These are phyloP conservation scores for Biston stratarius DNA, from an alignment of 2,888 invertebrate genomes.

Conservation along the genomic window DNA sequence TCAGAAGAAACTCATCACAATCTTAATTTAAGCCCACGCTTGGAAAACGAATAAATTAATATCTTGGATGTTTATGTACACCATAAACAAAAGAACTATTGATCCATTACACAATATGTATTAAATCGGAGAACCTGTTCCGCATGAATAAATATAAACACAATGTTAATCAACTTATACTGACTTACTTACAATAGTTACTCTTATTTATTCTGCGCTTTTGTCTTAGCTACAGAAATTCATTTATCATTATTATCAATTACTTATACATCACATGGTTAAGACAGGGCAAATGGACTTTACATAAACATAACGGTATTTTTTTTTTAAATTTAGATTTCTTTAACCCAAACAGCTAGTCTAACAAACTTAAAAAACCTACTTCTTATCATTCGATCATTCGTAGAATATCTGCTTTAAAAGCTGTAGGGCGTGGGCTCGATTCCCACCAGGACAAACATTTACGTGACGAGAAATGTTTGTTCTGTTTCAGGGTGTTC, in stretches of 20 bases:
- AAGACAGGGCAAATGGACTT: neutral
- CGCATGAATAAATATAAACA: conserved; percentile 14
- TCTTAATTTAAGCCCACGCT: conserved; percentile 77
- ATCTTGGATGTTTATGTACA: conserved; percentile 42
- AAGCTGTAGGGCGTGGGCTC: too few species aligned
- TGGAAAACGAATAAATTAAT: conserved; percentile 64
- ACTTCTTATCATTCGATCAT: too few species aligned
- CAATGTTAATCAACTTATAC: too few species aligned
- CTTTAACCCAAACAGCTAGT: too few species aligned
- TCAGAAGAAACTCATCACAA: conserved; percentile 80
- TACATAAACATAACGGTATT: too few species aligned
- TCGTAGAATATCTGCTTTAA: too few species aligned
- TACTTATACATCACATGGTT: neutral
- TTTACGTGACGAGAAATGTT: too few species aligned
- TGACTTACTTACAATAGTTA: neutral
- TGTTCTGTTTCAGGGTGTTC: too few species aligned
- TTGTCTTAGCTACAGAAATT: neutral
- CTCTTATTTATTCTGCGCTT: neutral
- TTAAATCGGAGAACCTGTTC: conserved; percentile 20
- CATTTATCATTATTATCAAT: conserved; percentile 22
- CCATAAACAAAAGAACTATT: conserved; percentile 41
- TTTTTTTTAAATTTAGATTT: too few species aligned
- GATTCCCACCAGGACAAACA: too few species aligned
- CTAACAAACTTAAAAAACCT: too few species aligned
- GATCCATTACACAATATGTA: conserved; percentile 25